Evolutionary conservation across 2,888 invertebrate species (phyloP), one percentile per base, ranked within the genome.

Genomic region (Microchrysa polita): DNA sequence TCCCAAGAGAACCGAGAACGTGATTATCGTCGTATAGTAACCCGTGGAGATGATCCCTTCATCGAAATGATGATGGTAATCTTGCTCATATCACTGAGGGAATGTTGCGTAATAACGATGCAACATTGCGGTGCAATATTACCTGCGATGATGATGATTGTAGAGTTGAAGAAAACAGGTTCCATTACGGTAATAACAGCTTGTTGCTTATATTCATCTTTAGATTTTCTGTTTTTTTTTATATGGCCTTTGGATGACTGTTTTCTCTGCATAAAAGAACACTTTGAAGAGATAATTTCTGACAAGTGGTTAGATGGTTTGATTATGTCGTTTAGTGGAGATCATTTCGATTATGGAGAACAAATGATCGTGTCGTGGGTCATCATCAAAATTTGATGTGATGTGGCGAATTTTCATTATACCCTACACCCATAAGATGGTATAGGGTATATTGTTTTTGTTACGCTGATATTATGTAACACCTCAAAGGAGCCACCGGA

Each of bases 81-180:
- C 9, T 16, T 61, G 40, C 16, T n/a, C 40, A 34, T 34, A 34
- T 40, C n/a, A n/a, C 40, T 34, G 61, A 40, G 27, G 18, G 65
- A 65, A 65, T 65, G 48, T 65, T 65, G 65, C 65, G 52, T 65
- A 65, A 65, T 52, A n/a, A 34, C 34, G 23, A 61, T 61, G 40
- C 61, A 34, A 16, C 22, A 18, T 34, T 18, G 10, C 23, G 48
- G 44, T 48, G 65, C 48, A 65, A 42, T 42, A 65, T 65, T 65
- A 52, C 14, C 16, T 2, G 34, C 14, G 14, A n/a, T n/a, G 22
- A 12, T 34, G 34, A 18, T 40, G 61, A 61, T 18, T 12, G 4
- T 65, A n/a, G 4, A 2, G 20, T 23, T 48, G 65, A 20, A n/a
- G n/a, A n/a, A 20, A 48, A 22, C 48, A 65, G 48, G 44, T 48